Conservation (phyloP, 2,888 invertebrate genomes). For the Pilophorus perplexus region DNA sequence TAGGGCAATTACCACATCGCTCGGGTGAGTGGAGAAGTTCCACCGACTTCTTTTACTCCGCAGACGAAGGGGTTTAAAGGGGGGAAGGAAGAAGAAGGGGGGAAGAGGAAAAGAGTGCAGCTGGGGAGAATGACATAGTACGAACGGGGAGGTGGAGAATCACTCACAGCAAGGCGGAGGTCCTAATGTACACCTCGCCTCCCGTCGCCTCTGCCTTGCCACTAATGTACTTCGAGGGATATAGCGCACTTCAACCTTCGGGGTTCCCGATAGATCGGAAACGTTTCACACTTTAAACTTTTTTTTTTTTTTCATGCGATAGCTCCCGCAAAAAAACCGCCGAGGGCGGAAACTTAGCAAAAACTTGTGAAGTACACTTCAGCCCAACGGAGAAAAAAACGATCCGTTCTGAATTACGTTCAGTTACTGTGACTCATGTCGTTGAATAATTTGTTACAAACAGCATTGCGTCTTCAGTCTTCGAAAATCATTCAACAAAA, state of each 20-base stretch:
- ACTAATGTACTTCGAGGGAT: conserved; percentile 22
- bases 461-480: no score
- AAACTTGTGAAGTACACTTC: no score
- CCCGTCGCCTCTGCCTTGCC: background rate
- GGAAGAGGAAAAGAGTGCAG: conserved; percentile 7
- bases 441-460: no score
- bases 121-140: background rate
- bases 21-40: conserved; percentile 19
- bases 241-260: background rate
- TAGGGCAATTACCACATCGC: conserved; percentile 39
- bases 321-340: no score
- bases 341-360: no score
- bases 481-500: no score
- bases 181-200: conserved; percentile 20
- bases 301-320: background rate
- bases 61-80: background rate
- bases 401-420: no score
- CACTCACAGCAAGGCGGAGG: conserved; percentile 19
- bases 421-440: no score
- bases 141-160: background rate
- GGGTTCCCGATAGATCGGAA: conserved; percentile 17
- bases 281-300: conserved; percentile 13
- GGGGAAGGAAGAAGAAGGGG: background rate
- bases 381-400: no score
- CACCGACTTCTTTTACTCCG: conserved; percentile 9